Percentiles rank a stretch among this genome's conserved stretches.
Evolutionary conservation across 1,140 invertebrate species (phyloP).

Genomic region (Caenorhabditis latens): DNA sequence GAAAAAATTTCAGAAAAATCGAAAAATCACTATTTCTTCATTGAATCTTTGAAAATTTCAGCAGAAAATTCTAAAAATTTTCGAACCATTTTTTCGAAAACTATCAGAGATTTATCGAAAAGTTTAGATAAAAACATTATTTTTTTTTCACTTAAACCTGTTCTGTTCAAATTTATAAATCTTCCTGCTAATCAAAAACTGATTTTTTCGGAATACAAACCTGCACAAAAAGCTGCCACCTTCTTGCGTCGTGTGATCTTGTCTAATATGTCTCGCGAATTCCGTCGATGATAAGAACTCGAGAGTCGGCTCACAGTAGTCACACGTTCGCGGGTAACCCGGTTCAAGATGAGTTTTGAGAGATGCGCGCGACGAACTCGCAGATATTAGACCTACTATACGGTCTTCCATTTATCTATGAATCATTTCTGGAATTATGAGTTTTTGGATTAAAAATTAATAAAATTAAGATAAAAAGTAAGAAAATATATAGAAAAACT

Average conservation of each 20-base stretch:
- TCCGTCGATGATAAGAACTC: conserved; percentile 59
- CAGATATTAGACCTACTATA: conserved; percentile 19
- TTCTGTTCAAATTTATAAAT: no score
- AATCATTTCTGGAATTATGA: conserved; percentile 14
- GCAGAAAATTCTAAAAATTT: no score
- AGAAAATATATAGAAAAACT: no score
- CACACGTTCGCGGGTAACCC: conserved; percentile 37
- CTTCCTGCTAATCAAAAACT: no score
- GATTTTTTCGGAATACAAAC: conserved; percentile 32
- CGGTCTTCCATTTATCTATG: conserved; percentile 30
- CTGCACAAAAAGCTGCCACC: conserved; percentile 89
- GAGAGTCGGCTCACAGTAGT: conserved; percentile 45
- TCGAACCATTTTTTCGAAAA: no score
- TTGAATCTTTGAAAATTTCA: no score
- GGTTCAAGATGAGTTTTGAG: conserved; percentile 4
- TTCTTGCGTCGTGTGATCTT: conserved; percentile 87
- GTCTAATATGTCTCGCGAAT: conserved; percentile 82
- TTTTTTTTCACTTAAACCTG: no score
- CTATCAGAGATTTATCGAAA: no score
- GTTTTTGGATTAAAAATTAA: neutral
- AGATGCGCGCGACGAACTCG: conserved; percentile 7
- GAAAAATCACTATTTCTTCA: no score
- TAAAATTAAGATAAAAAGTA: no score
- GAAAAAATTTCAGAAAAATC: no score
- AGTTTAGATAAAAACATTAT: no score